Percentiles rank a stretch among this genome's conserved stretches.
phyloP scores from a whole-genome alignment of 2,113 vertebrate species.

The Perca fluviatilis region DNA sequence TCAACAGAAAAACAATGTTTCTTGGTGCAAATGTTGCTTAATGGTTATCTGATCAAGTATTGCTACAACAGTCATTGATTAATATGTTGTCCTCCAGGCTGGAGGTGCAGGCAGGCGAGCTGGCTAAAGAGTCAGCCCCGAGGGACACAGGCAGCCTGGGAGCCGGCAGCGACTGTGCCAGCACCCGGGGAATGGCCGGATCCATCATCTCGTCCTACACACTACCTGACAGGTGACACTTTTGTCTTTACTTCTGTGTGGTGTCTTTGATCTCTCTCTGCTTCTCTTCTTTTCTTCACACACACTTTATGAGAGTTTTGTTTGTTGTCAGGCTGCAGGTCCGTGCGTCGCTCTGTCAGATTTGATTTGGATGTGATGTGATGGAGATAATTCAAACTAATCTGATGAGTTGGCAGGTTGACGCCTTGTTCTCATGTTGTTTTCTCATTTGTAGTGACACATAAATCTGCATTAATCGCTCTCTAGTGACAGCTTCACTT shows the following conservation, averaged over 20 bases:
- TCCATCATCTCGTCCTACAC: slow-evolving; percentile 99
- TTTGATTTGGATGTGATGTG: slow-evolving; percentile 5
- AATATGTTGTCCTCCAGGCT: slow-evolving; percentile 82
- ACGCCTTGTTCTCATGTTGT: no score
- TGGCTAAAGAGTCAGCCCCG: slow-evolving; percentile 92
- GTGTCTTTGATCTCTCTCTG: neutral
- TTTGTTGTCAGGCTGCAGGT: neutral
- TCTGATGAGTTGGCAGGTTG: no score
- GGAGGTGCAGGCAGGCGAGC: slow-evolving; percentile 93
- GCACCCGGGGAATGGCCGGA: slow-evolving; percentile 98
- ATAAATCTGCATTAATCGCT: neutral
- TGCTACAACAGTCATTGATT: neutral
- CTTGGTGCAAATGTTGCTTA: no score
- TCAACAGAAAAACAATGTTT: no score
- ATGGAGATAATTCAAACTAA: neutral
- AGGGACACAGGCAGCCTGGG: slow-evolving; percentile 96
- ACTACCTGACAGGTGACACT: slow-evolving; percentile 93
- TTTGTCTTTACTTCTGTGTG: neutral
- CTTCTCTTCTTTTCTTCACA: neutral
- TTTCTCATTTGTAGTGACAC: no score
- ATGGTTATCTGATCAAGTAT: neutral
- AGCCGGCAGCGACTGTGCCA: slow-evolving; percentile 95
- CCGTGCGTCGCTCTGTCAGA: neutral
- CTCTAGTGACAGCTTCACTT: neutral
- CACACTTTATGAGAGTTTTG: no score